A percentile compares a stretch with the other conserved stretches of the same genome.
Evolutionary conservation across 1,140 invertebrate genomes (phyloP).

Genomic region (Neodiprion virginianus): DNA sequence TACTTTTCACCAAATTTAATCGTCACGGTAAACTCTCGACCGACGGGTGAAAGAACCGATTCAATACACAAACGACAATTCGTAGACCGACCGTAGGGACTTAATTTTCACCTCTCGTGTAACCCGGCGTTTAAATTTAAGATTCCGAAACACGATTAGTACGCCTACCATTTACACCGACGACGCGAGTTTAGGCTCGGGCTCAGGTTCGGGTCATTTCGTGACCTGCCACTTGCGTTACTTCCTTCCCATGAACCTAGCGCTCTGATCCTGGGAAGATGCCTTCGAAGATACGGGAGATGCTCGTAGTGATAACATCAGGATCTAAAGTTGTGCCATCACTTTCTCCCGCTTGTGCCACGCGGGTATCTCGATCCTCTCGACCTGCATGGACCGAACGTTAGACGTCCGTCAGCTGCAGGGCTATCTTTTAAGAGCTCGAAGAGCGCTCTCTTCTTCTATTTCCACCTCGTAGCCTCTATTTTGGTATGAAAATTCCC

Average conservation of each 20-base stretch:
- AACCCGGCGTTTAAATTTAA: not conserved
- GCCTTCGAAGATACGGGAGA: constrained; percentile 1
- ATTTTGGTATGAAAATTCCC: too few species aligned
- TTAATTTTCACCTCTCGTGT: not conserved
- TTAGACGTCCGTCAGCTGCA: too few species aligned
- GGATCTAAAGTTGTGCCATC: not conserved
- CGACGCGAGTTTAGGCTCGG: not conserved
- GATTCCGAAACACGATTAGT: not conserved
- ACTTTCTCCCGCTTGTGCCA: not conserved
- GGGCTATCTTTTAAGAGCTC: too few species aligned
- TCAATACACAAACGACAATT: not conserved
- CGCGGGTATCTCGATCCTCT: not conserved
- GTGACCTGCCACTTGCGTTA: constrained; percentile 1
- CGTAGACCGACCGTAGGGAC: not conserved
- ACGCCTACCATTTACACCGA: not conserved
- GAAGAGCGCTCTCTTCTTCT: too few species aligned
- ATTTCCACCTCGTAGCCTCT: too few species aligned
- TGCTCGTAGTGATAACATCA: not conserved
- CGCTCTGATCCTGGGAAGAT: constrained; percentile 1
- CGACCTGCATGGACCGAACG: not conserved
- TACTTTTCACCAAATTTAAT: constrained; percentile 2
- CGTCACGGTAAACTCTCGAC: constrained; percentile 19
- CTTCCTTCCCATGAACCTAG: not conserved
- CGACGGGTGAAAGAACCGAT: constrained; percentile 15
- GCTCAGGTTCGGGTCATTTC: not conserved